phyloP scores from a whole-genome alignment of 2,888 invertebrate species.

The Tribolium freemani region DNA sequence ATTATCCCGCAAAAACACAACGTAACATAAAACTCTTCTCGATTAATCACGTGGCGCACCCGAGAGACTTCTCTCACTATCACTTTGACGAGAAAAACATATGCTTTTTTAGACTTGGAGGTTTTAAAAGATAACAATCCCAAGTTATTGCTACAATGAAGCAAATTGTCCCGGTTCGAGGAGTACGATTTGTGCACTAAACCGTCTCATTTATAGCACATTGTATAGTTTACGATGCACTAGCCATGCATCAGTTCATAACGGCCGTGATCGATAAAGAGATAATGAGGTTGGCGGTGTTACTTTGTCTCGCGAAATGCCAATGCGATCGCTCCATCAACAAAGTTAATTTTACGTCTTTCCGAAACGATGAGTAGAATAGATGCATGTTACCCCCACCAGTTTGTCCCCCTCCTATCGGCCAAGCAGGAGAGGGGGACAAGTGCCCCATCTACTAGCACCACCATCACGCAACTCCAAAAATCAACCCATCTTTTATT shows the following conservation, averaged over 20 bases:
- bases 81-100: slow-evolving; percentile 1
- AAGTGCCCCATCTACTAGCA: neutral
- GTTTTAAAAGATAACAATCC: neutral
- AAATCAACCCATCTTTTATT: slow-evolving; percentile 19
- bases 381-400: neutral
- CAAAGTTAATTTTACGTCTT: neutral
- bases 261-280: slow-evolving; percentile 11
- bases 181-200: slow-evolving; percentile 1
- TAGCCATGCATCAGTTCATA: neutral
- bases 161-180: slow-evolving; percentile 2
- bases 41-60: slow-evolving; percentile 17
- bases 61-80: slow-evolving; percentile 1
- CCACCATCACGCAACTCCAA: neutral
- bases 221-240: slow-evolving; percentile 16
- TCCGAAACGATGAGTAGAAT: neutral
- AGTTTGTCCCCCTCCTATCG: neutral
- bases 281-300: slow-evolving; percentile 11
- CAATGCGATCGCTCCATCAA: neutral
- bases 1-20: slow-evolving; percentile 7
- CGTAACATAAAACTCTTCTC: slow-evolving; percentile 1
- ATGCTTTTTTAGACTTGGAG: too few relatives aligned
- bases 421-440: neutral
- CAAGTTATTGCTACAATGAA: slow-evolving; percentile 18
- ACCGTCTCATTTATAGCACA: neutral
- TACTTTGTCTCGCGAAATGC: neutral